Conservation (phyloP, 1,140 invertebrate genomes). For the Maniola jurtina region DNA sequence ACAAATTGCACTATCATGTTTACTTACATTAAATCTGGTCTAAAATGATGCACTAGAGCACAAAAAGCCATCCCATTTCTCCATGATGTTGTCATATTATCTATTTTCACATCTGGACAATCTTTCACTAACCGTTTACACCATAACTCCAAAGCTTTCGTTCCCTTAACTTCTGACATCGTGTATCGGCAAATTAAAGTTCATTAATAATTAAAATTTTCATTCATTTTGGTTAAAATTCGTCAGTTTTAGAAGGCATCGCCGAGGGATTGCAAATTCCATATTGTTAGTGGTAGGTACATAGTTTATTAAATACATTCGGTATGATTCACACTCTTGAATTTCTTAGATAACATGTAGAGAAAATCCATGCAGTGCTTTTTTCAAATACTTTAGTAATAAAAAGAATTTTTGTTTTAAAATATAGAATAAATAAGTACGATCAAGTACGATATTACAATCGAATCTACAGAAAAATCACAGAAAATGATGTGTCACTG, state of each 20-base stretch:
- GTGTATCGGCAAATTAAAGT: constrained; percentile 35
- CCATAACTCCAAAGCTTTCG: constrained; percentile 93
- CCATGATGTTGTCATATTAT: constrained; percentile 96
- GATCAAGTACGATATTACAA: too few relatives aligned
- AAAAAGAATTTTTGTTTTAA: not conserved
- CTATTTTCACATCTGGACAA: constrained; percentile 91
- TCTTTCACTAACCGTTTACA: constrained; percentile 92
- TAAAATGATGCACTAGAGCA: constrained; percentile 96
- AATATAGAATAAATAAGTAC: not conserved
- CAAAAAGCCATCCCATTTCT: constrained; percentile 96
- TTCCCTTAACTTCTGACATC: constrained; percentile 91
- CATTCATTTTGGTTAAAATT: constrained; percentile 15
- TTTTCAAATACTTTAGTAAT: not conserved
- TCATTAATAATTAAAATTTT: constrained; percentile 16
- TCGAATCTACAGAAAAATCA: too few relatives aligned
- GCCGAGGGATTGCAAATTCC: constrained; percentile 13
- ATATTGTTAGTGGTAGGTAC: constrained; percentile 10
- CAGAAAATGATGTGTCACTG: too few relatives aligned
- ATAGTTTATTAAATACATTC: not conserved
- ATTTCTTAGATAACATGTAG: not conserved
- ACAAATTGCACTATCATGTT: not conserved
- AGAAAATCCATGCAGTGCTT: not conserved
- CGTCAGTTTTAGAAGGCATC: constrained; percentile 17
- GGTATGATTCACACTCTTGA: not conserved
- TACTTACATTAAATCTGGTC: constrained; percentile 97